phyloP scores from a whole-genome alignment of 2,113 vertebrate genomes.

The Carettochelys insculpta region DNA sequence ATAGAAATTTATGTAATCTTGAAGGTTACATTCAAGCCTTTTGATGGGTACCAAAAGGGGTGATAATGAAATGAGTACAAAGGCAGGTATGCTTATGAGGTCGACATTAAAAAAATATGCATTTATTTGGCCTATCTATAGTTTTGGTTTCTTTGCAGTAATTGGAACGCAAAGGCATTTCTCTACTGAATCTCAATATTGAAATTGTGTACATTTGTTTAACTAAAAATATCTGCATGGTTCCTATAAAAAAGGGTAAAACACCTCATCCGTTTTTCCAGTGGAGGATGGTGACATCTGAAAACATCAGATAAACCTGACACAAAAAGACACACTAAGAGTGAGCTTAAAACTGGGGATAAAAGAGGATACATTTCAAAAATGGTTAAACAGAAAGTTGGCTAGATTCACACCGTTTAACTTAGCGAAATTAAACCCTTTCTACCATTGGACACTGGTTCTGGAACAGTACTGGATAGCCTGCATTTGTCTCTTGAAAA shows the following conservation, averaged over 20 bases:
- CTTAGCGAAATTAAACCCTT: not conserved
- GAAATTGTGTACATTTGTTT: not conserved
- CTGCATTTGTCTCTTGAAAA: not conserved
- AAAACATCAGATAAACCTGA: not conserved
- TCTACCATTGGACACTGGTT: not conserved
- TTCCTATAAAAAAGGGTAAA: not conserved
- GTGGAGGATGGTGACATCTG: not conserved
- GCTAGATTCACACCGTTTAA: not conserved
- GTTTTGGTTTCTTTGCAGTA: not conserved
- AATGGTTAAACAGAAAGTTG: not conserved
- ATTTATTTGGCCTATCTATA: not conserved
- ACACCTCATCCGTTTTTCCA: not conserved
- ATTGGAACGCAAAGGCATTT: not conserved
- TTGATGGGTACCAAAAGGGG: not conserved
- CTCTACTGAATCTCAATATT: not conserved
- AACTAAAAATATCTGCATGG: not conserved
- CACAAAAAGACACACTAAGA: not conserved
- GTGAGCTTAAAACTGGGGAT: not conserved
- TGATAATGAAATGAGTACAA: not conserved
- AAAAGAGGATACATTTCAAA: not conserved
- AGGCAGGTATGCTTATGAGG: not conserved
- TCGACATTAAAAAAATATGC: not conserved
- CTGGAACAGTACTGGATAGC: not conserved
- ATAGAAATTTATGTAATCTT: not conserved
- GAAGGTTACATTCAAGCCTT: conserved; percentile 4